A percentile compares a stretch with the other conserved stretches of the same genome.
These are phyloP conservation scores for Portevinia maculata DNA, from an alignment of 2,888 invertebrate genomes.

Conservation along the genomic window DNA sequence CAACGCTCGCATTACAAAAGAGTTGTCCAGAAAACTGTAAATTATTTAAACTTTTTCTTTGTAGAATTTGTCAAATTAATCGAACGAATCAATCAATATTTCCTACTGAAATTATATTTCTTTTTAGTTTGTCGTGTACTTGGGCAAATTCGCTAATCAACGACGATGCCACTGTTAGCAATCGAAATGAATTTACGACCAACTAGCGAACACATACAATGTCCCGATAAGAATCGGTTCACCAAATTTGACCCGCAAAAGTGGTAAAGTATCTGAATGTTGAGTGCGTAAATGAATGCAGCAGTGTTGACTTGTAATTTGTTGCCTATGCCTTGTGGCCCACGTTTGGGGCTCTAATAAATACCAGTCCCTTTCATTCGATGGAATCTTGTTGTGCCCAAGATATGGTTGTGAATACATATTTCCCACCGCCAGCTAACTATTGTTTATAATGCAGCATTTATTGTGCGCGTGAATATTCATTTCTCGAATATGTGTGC, in stretches of 20 bases:
- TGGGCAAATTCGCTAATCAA: too few relatives aligned
- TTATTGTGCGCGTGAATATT: slow-evolving; percentile 51
- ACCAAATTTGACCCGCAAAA: neutral
- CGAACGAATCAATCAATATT: too few relatives aligned
- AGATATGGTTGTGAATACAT: slow-evolving; percentile 5
- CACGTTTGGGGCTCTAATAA: neutral
- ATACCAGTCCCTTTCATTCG: neutral
- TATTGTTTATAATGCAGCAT: slow-evolving; percentile 6
- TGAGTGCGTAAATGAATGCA: neutral
- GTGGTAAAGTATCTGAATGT: neutral
- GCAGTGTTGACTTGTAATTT: neutral
- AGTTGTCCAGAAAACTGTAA: too few relatives aligned
- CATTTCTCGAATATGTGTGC: slow-evolving; percentile 31
- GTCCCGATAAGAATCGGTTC: neutral
- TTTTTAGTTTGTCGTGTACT: too few relatives aligned
- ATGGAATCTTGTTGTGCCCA: neutral
- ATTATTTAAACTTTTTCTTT: too few relatives aligned
- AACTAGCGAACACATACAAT: too few relatives aligned
- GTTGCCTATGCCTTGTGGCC: neutral
- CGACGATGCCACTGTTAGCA: too few relatives aligned
- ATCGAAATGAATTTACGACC: too few relatives aligned
- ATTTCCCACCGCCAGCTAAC: neutral
- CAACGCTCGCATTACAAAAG: too few relatives aligned
- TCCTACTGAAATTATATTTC: too few relatives aligned
- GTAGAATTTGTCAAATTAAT: too few relatives aligned